phyloP scores from a whole-genome alignment of 2,113 vertebrate species.

The Xiphophorus hellerii region DNA sequence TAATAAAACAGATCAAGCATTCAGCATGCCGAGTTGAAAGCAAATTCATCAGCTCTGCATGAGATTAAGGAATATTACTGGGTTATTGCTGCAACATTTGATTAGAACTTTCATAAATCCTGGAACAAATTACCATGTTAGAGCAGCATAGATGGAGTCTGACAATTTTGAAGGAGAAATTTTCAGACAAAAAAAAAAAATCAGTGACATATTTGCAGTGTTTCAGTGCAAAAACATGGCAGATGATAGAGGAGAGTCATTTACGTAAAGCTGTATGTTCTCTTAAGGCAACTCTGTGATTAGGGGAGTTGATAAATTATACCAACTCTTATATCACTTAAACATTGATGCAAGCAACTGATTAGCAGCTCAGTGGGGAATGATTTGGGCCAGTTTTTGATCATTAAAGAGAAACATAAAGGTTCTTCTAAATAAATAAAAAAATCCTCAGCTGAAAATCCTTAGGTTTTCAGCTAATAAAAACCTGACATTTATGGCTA shows the following conservation, averaged over 20 bases:
- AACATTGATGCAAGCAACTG: slow-evolving; percentile 3
- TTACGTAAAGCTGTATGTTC: neutral
- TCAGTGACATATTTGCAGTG: too few relatives aligned
- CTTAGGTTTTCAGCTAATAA: neutral
- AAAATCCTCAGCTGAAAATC: neutral
- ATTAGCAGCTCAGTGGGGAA: slow-evolving; percentile 11
- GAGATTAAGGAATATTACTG: too few relatives aligned
- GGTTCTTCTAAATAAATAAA: slow-evolving; percentile 14
- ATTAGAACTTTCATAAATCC: too few relatives aligned
- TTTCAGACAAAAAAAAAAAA: too few relatives aligned
- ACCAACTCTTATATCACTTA: slow-evolving; percentile 8
- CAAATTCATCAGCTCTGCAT: too few relatives aligned
- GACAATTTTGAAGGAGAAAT: too few relatives aligned
- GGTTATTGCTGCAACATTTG: too few relatives aligned
- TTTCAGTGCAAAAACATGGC: neutral
- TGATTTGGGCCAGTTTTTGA: neutral
- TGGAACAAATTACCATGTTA: too few relatives aligned
- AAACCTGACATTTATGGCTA: slow-evolving; percentile 28
- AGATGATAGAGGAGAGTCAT: neutral
- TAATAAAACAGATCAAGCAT: too few relatives aligned
- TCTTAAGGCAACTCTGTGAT: too few relatives aligned
- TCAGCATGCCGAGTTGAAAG: too few relatives aligned
- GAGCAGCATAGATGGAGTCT: too few relatives aligned
- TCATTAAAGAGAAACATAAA: slow-evolving; percentile 12
- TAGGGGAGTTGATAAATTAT: neutral